Evolutionary conservation across 2,888 invertebrate species (phyloP).

Genomic region (Podabrus alpinus): DNA sequence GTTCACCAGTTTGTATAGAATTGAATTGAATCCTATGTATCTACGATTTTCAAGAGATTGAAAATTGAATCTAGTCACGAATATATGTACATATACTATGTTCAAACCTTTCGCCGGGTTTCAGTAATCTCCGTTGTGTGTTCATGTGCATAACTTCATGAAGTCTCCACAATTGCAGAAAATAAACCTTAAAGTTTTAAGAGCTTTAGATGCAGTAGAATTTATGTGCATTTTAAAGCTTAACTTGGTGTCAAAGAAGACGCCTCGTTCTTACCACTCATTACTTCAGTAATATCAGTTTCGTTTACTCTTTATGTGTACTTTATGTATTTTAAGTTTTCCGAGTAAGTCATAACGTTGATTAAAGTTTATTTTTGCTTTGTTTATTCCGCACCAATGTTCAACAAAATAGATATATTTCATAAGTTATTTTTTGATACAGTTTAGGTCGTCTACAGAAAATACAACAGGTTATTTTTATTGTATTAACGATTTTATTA

Average conservation of each 20-base stretch:
- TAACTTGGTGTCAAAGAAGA: background rate
- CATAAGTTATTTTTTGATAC: no score
- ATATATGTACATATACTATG: no score
- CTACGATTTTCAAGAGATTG: no score
- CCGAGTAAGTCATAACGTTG: background rate
- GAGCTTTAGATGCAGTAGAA: background rate
- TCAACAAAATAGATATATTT: no score
- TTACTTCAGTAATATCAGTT: background rate
- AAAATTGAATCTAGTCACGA: no score
- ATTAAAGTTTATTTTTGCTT: background rate
- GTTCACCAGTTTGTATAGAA: no score
- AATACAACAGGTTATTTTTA: no score
- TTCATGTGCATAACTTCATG: background rate
- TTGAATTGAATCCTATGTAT: no score
- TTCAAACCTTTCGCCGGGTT: background rate
- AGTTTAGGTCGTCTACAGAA: no score
- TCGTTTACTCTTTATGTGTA: no score
- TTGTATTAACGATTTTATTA: no score
- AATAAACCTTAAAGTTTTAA: background rate
- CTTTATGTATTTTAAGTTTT: background rate
- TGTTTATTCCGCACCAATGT: no score
- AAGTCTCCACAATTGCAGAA: background rate
- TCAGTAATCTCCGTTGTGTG: background rate
- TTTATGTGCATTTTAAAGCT: background rate
- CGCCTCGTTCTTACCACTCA: background rate